Conservation (phyloP, 1,140 invertebrate genomes). For the Triops cancriformis region DNA sequence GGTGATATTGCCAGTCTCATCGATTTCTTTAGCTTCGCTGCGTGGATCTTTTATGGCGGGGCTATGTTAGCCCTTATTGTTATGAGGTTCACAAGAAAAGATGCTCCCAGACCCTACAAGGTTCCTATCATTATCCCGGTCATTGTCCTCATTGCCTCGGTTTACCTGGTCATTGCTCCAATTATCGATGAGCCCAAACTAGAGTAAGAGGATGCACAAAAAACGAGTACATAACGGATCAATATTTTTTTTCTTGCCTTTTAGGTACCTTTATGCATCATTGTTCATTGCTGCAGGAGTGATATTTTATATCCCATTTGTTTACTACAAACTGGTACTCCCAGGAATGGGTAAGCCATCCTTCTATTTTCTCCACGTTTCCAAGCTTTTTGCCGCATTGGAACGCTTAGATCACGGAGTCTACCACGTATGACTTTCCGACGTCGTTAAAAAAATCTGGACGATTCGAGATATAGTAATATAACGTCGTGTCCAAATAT, state of each 20-base stretch:
- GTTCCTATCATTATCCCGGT: slow-evolving; percentile 85
- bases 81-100: slow-evolving; percentile 75
- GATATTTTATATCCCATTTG: slow-evolving; percentile 60
- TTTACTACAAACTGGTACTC: slow-evolving; percentile 39
- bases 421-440: too few species aligned
- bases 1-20: slow-evolving; percentile 84
- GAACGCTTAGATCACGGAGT: too few species aligned
- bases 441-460: background rate
- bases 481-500: too few species aligned
- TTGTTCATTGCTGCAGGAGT: slow-evolving; percentile 79
- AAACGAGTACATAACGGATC: slow-evolving; percentile 29
- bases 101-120: slow-evolving; percentile 78
- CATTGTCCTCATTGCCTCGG: slow-evolving; percentile 74
- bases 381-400: background rate
- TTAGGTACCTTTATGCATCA: slow-evolving; percentile 68
- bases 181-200: slow-evolving; percentile 84
- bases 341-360: slow-evolving; percentile 35
- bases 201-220: slow-evolving; percentile 45
- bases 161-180: slow-evolving; percentile 85
- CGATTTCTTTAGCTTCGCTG: slow-evolving; percentile 91
- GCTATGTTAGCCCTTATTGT: slow-evolving; percentile 79
- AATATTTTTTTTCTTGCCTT: slow-evolving; percentile 33
- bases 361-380: background rate
- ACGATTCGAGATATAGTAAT: too few species aligned
- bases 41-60: slow-evolving; percentile 90